Evolutionary conservation across 1,140 invertebrate genomes (phyloP).

Genomic region (Apolygus lucorum): DNA sequence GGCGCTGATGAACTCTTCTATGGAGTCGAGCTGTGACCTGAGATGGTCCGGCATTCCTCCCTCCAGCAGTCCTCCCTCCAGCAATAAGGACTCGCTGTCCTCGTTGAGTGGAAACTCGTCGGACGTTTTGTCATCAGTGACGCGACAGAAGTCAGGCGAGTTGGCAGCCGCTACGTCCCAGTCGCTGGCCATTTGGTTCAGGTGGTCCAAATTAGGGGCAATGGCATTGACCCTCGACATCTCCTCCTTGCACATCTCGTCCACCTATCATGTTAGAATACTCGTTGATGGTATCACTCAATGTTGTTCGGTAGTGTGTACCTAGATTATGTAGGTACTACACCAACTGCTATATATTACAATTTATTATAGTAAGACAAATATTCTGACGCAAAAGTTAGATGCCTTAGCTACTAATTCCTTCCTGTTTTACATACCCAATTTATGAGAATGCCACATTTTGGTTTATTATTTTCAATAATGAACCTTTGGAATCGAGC

Average conservation of each 20-base stretch:
- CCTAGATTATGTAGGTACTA: too few relatives aligned
- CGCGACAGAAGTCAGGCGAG: neutral
- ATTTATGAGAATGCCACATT: too few relatives aligned
- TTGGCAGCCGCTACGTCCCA: neutral
- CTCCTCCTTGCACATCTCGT: neutral
- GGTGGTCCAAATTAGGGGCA: neutral
- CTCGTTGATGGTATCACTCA: too few relatives aligned
- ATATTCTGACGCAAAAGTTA: too few relatives aligned
- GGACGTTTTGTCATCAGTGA: neutral
- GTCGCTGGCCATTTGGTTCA: slow-evolving; percentile 7
- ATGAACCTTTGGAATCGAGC: too few relatives aligned
- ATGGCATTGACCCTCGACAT: neutral
- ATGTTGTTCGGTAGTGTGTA: too few relatives aligned
- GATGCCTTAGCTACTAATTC: too few relatives aligned
- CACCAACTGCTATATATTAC: too few relatives aligned
- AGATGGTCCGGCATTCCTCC: neutral
- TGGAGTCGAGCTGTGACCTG: neutral
- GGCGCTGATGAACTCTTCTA: neutral
- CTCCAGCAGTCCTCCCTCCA: neutral
- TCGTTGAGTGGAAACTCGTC: neutral
- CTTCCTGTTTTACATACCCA: too few relatives aligned
- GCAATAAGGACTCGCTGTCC: neutral
- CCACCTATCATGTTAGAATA: neutral
- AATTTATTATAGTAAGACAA: too few relatives aligned
- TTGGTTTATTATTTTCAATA: too few relatives aligned